Conservation (phyloP, 2,797 vertebrate genomes). For the Myotis daubentonii region DNA sequence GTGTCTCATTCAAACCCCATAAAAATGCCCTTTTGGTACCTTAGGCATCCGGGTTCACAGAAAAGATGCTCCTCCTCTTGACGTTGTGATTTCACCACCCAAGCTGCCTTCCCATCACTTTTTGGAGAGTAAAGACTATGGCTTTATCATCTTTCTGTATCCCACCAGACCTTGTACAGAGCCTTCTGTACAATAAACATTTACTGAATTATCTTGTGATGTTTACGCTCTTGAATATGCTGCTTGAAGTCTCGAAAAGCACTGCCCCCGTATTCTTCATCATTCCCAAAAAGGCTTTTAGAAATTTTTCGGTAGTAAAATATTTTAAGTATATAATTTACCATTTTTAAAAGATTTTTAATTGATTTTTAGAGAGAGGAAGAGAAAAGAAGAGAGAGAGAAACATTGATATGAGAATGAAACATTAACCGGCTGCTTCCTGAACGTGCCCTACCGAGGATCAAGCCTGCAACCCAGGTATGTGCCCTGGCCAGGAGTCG, state of each 20-base stretch:
- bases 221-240: neutral
- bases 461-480: neutral
- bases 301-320: neutral
- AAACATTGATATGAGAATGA: neutral
- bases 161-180: neutral
- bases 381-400: neutral
- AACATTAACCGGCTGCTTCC: neutral
- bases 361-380: neutral
- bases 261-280: neutral
- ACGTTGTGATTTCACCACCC: neutral
- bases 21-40: neutral
- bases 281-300: neutral
- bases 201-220: neutral
- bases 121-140: neutral
- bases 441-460: neutral
- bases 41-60: neutral
- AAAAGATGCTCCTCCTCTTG: neutral
- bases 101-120: neutral
- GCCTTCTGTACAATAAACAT: neutral
- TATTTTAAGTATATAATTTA: neutral
- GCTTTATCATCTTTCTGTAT: neutral
- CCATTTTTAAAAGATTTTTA: neutral
- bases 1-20: neutral
- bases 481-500: neutral
- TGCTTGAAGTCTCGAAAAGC: constrained; percentile 13